phyloP scores from a whole-genome alignment of 2,797 vertebrate genomes.

The Hemitrygon akajei region DNA sequence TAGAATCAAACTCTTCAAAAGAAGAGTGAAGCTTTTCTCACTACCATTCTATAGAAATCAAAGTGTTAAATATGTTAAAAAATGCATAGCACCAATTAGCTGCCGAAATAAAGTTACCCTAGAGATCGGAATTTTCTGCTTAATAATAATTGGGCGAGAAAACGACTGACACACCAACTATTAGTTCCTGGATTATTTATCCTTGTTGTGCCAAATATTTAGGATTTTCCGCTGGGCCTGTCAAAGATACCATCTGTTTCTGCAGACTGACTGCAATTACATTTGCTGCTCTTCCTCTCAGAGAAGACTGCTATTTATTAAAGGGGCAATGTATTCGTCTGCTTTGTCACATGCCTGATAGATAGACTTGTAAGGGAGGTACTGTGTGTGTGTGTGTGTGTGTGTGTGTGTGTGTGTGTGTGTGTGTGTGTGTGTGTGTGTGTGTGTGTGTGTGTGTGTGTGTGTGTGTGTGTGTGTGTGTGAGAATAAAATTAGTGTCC shows the following conservation, averaged over 20 bases:
- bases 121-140: slow-evolving; percentile 14
- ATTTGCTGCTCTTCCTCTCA: neutral
- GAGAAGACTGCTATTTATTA: neutral
- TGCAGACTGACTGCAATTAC: slow-evolving; percentile 7
- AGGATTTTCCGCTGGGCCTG: slow-evolving; percentile 14
- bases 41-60: neutral
- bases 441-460: too few species aligned
- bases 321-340: neutral
- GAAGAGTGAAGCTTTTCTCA: neutral
- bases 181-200: slow-evolving; percentile 1
- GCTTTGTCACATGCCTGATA: neutral
- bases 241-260: slow-evolving; percentile 28
- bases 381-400: neutral
- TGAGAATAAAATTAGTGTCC: too few species aligned
- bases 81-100: neutral
- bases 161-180: neutral
- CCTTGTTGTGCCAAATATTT: neutral
- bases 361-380: neutral
- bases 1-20: neutral
- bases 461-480: neutral
- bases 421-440: neutral
- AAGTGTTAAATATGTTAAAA: neutral
- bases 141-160: slow-evolving; percentile 1
- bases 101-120: neutral
- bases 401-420: too few species aligned